phyloP scores from a whole-genome alignment of 2,113 vertebrate species.

The Myrmecobius fasciatus region DNA sequence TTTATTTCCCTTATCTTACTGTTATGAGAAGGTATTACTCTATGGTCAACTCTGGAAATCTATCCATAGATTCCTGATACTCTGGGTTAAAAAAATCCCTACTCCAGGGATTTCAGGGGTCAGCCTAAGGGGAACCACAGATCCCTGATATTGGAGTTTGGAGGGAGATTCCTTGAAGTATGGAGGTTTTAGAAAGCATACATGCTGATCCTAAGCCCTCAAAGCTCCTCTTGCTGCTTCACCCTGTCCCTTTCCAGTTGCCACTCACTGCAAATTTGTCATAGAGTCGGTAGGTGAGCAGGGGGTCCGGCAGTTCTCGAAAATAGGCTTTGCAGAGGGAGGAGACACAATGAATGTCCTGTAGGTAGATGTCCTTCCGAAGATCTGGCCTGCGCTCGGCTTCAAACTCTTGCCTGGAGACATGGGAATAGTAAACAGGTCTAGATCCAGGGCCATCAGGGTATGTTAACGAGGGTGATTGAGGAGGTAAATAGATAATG shows the following conservation, averaged over 20 bases:
- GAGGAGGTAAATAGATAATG: not conserved
- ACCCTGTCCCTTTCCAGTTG: not conserved
- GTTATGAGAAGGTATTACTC: not conserved
- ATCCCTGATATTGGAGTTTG: not conserved
- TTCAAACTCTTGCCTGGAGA: constrained; percentile 91
- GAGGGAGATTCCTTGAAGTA: not conserved
- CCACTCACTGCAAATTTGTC: constrained; percentile 95
- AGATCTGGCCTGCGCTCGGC: constrained; percentile 88
- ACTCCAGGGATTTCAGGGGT: not conserved
- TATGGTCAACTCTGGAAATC: not conserved
- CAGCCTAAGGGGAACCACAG: not conserved
- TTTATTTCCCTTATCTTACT: not conserved
- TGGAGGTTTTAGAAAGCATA: not conserved
- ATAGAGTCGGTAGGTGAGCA: constrained; percentile 96
- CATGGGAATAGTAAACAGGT: not conserved
- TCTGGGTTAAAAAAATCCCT: not conserved
- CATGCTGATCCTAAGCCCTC: not conserved
- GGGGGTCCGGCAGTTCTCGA: constrained; percentile 94
- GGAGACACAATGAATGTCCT: constrained; percentile 97
- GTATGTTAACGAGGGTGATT: not conserved
- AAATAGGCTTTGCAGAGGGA: constrained; percentile 97
- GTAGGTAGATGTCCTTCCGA: constrained; percentile 90
- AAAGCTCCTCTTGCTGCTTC: not conserved
- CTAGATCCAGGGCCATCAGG: not conserved
- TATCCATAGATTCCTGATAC: not conserved